A percentile compares a stretch with the other conserved stretches of the same genome.
These are phyloP conservation scores for Pollenia amentaria DNA, from an alignment of 2,888 invertebrate species.

Conservation along the genomic window DNA sequence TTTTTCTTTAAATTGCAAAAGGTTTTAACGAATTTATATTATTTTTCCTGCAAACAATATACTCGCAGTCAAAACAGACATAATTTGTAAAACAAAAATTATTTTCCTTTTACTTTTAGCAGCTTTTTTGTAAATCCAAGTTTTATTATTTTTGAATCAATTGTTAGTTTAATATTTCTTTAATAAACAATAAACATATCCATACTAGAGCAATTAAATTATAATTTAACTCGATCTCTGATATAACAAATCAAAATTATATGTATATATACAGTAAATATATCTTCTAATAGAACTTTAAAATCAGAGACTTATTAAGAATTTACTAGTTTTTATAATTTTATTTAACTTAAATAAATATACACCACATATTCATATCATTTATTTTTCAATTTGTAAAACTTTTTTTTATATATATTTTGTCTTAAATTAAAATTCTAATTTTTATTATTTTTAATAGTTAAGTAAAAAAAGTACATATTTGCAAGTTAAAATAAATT, in stretches of 20 bases:
- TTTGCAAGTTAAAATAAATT: constrained; percentile 27
- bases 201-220: constrained; percentile 59
- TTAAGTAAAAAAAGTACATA: constrained; percentile 55
- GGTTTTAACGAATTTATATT: neutral
- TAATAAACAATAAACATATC: constrained; percentile 64
- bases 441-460: constrained; percentile 38
- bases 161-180: constrained; percentile 32
- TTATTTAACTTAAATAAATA: constrained; percentile 37
- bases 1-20: neutral
- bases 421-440: constrained; percentile 25
- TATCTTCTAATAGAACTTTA: constrained; percentile 10
- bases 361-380: constrained; percentile 59
- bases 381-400: constrained; percentile 34
- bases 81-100: constrained; percentile 21
- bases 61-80: constrained; percentile 42
- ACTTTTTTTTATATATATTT: constrained; percentile 60
- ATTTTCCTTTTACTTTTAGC: constrained; percentile 1
- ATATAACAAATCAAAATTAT: constrained; percentile 37
- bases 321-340: constrained; percentile 67
- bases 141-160: constrained; percentile 2
- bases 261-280: neutral
- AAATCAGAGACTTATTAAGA: constrained; percentile 68
- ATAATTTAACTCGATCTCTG: constrained; percentile 66
- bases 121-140: constrained; percentile 13
- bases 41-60: neutral